Percentiles rank a stretch among this genome's conserved stretches.
These are phyloP conservation scores for Acanthiza pusilla DNA, from an alignment of 2,797 vertebrate genomes.

Conservation along the genomic window DNA sequence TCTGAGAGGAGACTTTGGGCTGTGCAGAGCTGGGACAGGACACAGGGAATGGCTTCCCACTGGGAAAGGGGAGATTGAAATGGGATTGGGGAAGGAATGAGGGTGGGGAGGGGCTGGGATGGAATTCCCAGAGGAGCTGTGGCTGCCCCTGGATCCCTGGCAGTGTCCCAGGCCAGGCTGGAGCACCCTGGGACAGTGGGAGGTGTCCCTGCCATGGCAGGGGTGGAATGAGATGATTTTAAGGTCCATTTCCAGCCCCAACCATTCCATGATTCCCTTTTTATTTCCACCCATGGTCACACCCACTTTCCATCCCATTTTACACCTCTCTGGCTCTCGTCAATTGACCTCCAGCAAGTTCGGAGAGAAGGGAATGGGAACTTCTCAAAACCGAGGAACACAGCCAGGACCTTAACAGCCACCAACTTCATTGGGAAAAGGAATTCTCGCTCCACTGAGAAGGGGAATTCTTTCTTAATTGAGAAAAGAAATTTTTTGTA, in stretches of 20 bases:
- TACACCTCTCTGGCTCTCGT: neutral
- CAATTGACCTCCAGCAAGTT: neutral
- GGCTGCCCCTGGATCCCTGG: neutral
- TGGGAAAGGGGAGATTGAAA: too few relatives aligned
- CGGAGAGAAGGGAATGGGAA: neutral
- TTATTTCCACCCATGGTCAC: rapidly evolving
- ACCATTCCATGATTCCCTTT: neutral
- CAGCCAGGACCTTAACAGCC: neutral
- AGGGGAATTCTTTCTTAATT: neutral
- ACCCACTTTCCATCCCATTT: neutral
- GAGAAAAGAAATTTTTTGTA: neutral
- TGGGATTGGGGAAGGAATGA: neutral
- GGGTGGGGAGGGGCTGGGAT: neutral
- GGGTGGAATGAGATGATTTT: neutral
- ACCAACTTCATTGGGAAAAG: neutral
- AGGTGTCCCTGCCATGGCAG: too few relatives aligned
- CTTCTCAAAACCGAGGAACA: neutral
- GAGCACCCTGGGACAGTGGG: rapidly evolving
- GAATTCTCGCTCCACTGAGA: neutral
- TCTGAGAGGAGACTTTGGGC: neutral
- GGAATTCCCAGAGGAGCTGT: neutral
- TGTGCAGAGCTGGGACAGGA: neutral
- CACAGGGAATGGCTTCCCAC: neutral
- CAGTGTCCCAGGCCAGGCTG: rapidly evolving
- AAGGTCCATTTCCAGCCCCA: neutral